These are phyloP conservation scores for Telenomus remus DNA, from an alignment of 1,140 invertebrate species.

Conservation along the genomic window DNA sequence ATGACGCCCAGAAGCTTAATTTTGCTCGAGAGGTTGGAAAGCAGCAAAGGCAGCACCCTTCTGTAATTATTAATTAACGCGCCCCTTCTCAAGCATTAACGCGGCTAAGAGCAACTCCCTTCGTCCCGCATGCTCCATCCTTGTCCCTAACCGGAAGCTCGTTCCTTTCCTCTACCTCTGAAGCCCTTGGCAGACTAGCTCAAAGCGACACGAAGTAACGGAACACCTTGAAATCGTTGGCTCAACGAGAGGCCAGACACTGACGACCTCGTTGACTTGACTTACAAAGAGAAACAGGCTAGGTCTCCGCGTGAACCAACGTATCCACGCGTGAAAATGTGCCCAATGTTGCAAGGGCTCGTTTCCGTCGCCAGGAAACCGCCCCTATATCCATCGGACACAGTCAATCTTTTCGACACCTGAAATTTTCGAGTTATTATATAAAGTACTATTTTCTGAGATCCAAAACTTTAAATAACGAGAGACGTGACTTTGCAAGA, in stretches of 20 bases:
- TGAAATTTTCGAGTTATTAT: neutral
- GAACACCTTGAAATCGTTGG: slow-evolving; percentile 67
- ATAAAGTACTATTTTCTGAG: too few relatives aligned
- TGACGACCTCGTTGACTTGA: slow-evolving; percentile 64
- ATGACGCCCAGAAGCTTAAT: slow-evolving; percentile 45
- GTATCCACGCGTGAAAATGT: slow-evolving; percentile 49
- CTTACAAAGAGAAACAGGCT: slow-evolving; percentile 62
- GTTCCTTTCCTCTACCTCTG: slow-evolving; percentile 53
- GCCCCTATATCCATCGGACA: slow-evolving; percentile 11
- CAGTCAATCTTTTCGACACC: neutral
- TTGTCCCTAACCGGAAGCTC: slow-evolving; percentile 41
- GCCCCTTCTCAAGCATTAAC: slow-evolving; percentile 72
- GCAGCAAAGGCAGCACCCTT: slow-evolving; percentile 61
- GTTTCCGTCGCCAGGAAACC: slow-evolving; percentile 50
- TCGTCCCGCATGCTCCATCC: slow-evolving; percentile 59
- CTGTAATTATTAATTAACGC: slow-evolving; percentile 75
- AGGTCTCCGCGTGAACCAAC: slow-evolving; percentile 34
- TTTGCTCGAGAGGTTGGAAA: slow-evolving; percentile 55
- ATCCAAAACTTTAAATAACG: too few relatives aligned
- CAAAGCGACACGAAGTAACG: slow-evolving; percentile 71
- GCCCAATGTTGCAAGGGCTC: slow-evolving; percentile 45
- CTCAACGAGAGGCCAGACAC: slow-evolving; percentile 61
- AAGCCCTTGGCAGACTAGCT: slow-evolving; percentile 61
- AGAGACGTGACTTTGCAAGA: too few relatives aligned
- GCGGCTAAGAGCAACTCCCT: slow-evolving; percentile 70